These are phyloP conservation scores for Myxocyprinus asiaticus DNA, from an alignment of 2,113 vertebrate species.

Conservation along the genomic window DNA sequence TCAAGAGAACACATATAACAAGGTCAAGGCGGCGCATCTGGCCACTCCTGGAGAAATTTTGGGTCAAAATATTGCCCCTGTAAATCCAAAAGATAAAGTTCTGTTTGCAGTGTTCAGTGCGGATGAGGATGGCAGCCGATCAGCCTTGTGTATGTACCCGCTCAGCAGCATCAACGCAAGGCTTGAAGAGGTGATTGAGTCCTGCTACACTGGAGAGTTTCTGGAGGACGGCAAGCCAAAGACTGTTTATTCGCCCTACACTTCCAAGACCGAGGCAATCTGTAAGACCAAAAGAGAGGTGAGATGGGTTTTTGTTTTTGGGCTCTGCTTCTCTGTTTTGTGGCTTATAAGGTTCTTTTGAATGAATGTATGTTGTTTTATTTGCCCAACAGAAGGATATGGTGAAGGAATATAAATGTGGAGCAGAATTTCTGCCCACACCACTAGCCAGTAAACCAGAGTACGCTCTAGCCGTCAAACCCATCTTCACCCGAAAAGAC, in stretches of 20 bases:
- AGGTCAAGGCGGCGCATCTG: conserved; percentile 83
- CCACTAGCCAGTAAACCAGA: conserved; percentile 83
- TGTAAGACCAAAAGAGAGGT: conserved; percentile 4
- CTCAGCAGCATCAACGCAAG: conserved; percentile 76
- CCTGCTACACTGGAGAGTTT: conserved; percentile 79
- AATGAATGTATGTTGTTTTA: too few species aligned
- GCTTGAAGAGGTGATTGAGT: conserved; percentile 77
- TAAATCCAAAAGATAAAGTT: conserved; percentile 67
- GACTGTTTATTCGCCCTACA: conserved; percentile 85
- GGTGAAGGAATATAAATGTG: conserved; percentile 74
- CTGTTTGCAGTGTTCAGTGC: conserved; percentile 85
- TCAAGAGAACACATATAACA: conserved; percentile 71
- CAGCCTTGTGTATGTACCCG: conserved; percentile 88
- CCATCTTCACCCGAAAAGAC: conserved; percentile 61
- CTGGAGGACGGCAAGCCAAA: conserved; percentile 48
- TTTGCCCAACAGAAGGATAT: conserved; percentile 47
- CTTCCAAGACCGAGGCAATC: conserved; percentile 48
- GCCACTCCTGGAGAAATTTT: conserved; percentile 71
- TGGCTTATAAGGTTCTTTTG: neutral
- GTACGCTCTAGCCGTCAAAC: conserved; percentile 75
- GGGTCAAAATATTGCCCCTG: conserved; percentile 64
- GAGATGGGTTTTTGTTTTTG: neutral
- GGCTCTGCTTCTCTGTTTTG: neutral
- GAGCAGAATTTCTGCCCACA: conserved; percentile 89
- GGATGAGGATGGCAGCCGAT: conserved; percentile 68